Evolutionary conservation across 37 sponge, comb jelly and placozoan species (phyloP).

Genomic region (Cliona cf. orientalis): DNA sequence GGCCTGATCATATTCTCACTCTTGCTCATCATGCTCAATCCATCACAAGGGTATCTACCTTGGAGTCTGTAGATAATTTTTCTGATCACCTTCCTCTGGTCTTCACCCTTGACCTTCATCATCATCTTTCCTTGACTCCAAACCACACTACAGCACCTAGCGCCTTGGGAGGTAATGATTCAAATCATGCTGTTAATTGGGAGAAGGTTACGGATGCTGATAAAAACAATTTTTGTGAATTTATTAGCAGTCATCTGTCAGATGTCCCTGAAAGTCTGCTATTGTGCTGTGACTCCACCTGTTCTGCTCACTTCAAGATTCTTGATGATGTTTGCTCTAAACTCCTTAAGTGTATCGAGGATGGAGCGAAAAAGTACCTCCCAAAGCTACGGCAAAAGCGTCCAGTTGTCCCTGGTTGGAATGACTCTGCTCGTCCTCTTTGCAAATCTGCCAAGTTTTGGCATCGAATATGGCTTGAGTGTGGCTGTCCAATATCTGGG

Average conservation of each 20-base stretch:
- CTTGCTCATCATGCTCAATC: neutral
- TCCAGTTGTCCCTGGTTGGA: neutral
- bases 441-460: neutral
- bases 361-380: neutral
- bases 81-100: neutral
- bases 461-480: neutral
- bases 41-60: neutral
- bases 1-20: neutral
- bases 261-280: neutral
- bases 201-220: neutral
- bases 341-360: neutral
- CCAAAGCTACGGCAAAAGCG: neutral
- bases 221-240: neutral
- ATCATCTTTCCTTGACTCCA: neutral
- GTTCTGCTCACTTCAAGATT: neutral
- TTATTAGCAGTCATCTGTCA: neutral
- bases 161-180: no score
- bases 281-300: neutral
- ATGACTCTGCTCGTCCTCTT: neutral
- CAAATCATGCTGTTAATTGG: neutral
- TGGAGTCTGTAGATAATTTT: neutral
- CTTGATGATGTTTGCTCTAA: neutral
- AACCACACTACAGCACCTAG: no score
- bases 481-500: no score
- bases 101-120: neutral